phyloP scores from a whole-genome alignment of 2,797 vertebrate genomes.

The Adrianichthys oophorus region DNA sequence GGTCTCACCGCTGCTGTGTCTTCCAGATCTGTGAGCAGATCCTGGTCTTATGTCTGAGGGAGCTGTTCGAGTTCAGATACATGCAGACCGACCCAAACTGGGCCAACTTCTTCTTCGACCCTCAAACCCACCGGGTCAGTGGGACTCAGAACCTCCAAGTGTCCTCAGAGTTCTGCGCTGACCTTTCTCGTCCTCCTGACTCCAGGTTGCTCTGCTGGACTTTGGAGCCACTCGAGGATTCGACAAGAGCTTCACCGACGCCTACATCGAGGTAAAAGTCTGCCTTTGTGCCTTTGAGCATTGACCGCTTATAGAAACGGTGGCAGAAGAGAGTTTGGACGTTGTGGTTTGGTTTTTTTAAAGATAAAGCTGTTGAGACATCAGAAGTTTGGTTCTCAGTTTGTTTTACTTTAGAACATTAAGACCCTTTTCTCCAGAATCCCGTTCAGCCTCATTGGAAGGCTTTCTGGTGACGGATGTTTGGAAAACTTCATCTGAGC shows the following conservation, averaged over 20 bases:
- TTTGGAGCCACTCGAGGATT: conserved; percentile 94
- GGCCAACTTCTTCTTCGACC: conserved; percentile 98
- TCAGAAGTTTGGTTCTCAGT: no score
- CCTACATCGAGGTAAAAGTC: conserved; percentile 89
- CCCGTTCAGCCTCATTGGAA: neutral
- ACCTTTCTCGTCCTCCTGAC: neutral
- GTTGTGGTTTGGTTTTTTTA: no score
- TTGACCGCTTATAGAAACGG: no score
- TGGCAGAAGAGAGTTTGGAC: no score
- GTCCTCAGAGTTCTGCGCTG: neutral
- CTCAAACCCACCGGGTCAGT: conserved; percentile 86
- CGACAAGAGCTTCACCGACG: conserved; percentile 88
- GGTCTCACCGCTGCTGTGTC: no score
- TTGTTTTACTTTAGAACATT: no score
- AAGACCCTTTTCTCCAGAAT: neutral
- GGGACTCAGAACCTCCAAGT: rapidly evolving
- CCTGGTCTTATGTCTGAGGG: conserved; percentile 86
- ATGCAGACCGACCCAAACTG: conserved; percentile 99
- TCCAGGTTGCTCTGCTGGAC: conserved; percentile 91
- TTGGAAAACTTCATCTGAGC: no score
- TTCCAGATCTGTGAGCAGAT: conserved; percentile 90
- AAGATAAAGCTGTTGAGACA: no score
- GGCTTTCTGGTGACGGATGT: neutral
- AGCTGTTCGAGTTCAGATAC: conserved; percentile 94
- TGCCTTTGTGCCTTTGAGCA: neutral